Evolutionary conservation across 1,140 invertebrate species (phyloP).

Genomic region (Lycorma delicatula): DNA sequence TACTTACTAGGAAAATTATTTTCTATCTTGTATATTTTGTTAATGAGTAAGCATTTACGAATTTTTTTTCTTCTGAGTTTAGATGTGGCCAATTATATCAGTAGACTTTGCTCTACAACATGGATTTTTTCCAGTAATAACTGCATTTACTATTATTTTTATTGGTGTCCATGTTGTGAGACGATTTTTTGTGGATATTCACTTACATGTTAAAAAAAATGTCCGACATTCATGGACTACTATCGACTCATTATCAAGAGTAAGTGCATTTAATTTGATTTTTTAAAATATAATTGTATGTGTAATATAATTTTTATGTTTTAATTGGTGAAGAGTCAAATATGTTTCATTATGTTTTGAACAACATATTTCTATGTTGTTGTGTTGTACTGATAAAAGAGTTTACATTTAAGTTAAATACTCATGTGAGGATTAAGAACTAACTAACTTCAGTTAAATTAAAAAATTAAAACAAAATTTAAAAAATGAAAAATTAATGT

Average conservation of each 20-base stretch:
- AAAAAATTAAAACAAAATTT: too few relatives aligned
- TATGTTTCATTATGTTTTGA: neutral
- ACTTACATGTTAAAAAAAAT: neutral
- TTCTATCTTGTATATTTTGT: too few relatives aligned
- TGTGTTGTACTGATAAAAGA: neutral
- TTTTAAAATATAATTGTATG: neutral
- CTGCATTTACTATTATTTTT: neutral
- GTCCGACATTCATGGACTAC: neutral
- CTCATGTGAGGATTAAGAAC: too few relatives aligned
- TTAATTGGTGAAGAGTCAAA: neutral
- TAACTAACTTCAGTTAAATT: too few relatives aligned
- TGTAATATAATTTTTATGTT: neutral
- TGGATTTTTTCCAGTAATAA: neutral
- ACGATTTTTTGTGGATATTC: neutral
- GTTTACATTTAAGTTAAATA: too few relatives aligned
- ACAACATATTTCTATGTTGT: neutral
- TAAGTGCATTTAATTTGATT: neutral
- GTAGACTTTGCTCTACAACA: too few relatives aligned
- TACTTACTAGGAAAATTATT: too few relatives aligned
- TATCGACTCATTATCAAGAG: neutral
- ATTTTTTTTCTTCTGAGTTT: too few relatives aligned
- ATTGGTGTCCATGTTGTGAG: neutral
- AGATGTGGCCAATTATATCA: too few relatives aligned
- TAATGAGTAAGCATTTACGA: too few relatives aligned
- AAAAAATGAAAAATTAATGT: too few relatives aligned